Base-by-base conservation (phyloP, 2,797 vertebrate genomes). In the Arrhamphus sclerolepis region DNA sequence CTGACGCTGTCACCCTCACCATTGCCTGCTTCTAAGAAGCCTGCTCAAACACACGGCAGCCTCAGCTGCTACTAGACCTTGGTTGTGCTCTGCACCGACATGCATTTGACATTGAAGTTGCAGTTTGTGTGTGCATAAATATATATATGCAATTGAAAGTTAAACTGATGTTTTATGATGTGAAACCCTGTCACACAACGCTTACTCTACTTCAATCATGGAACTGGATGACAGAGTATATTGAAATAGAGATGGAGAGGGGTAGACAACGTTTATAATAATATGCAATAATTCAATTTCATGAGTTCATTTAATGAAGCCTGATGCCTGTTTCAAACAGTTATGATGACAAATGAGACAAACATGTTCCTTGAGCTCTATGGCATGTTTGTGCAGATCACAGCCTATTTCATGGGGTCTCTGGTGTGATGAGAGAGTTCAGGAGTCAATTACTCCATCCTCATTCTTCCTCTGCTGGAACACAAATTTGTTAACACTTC, bases 1-100 rank as follows among this genome's bases (percentile, higher is more conserved):
- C 88, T 92, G 92, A 93, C 89, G 70, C 89, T 92, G 89, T 92
- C 91, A 92, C 80, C 84, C 81, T 84, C 70, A 69, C 77, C 83
- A 74, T 81, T 75, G 76, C 81, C 80, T 81, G 86, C 83, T 88
- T 89, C 87, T 87, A 83, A 86, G 87, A 79, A 89, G 80, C 62
- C 78, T 66, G 83, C 83, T 84, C 76, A 85, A 84, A 87, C 82
- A 88, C 85, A 81, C 78, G 62, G 66, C 83, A 80, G 75, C 61
- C 78, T 82, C 85, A 82, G 84, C 87, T 84, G 86, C 82, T 78
- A 78, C 76, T 59, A 70, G 77, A 74, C 80, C 68, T 50, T 18
- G 44, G 62, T 59, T 66, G 65, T 61, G 75, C 74, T 66, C 66
- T 43, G 55, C 76, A 78, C 28, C 41, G 34, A 82, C 75, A 78